Conservation (phyloP, 1,140 invertebrate genomes). For the Ctenoplectra terminalis region DNA sequence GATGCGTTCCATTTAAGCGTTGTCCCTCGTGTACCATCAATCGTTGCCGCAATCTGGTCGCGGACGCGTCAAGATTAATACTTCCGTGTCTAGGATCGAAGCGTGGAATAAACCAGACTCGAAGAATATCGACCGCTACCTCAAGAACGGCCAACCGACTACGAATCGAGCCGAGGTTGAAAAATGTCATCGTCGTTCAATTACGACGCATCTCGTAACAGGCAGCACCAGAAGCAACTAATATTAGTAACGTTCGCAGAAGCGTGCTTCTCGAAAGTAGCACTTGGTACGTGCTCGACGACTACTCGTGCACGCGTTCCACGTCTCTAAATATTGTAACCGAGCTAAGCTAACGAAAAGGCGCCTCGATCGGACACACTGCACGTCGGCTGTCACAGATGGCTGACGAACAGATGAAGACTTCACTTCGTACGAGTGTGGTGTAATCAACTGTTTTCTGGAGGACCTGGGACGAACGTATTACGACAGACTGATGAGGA, state of each 20-base stretch:
- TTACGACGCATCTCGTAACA: constrained; percentile 47
- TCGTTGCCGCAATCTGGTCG: constrained; percentile 21
- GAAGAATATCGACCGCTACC: constrained; percentile 11
- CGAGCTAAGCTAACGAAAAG: background rate
- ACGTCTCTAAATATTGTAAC: constrained; percentile 19
- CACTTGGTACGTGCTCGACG: constrained; percentile 26
- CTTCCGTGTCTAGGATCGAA: constrained; percentile 5
- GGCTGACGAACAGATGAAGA: constrained; percentile 47
- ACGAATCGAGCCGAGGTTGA: background rate
- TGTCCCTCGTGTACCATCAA: constrained; percentile 45
- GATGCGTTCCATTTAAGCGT: constrained; percentile 38
- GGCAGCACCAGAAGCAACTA: constrained; percentile 16
- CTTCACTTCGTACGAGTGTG: constrained; percentile 6
- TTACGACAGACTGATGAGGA: background rate
- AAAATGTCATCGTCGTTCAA: constrained; percentile 61
- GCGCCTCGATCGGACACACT: background rate
- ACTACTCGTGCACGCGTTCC: constrained; percentile 9
- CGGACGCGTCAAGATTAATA: constrained; percentile 28
- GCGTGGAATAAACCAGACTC: background rate
- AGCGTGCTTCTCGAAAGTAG: constrained; percentile 56
- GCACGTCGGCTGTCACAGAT: constrained; percentile 42
- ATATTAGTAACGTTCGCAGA: constrained; percentile 64
- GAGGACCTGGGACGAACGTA: background rate
- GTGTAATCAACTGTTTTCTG: background rate
- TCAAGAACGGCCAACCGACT: background rate